These are phyloP conservation scores for Papilio polytes DNA, from an alignment of 1,140 invertebrate species.

Conservation along the genomic window DNA sequence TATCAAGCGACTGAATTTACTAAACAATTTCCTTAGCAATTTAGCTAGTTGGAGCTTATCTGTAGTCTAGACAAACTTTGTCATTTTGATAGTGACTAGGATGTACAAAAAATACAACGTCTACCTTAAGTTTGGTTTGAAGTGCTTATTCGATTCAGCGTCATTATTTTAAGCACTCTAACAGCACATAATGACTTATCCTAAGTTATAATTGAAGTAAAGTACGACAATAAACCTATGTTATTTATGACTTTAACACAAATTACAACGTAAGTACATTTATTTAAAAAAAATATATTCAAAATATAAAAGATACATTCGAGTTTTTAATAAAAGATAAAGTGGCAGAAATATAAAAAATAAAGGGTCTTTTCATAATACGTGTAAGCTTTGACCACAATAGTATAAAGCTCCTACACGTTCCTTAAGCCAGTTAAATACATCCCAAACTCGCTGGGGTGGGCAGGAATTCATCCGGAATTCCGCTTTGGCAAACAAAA, in stretches of 20 bases:
- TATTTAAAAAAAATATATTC: not conserved
- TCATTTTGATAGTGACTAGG: not conserved
- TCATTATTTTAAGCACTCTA: constrained; percentile 7
- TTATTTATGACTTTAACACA: not conserved
- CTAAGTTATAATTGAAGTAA: not conserved
- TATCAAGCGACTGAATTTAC: constrained; percentile 11
- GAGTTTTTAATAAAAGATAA: not conserved
- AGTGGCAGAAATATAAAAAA: not conserved
- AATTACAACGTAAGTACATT: not conserved
- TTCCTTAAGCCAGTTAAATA: constrained; percentile 50
- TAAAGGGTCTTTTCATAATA: not conserved
- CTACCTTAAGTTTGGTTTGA: not conserved
- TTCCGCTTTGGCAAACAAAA: constrained; percentile 40
- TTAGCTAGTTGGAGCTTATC: constrained; percentile 10
- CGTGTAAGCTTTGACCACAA: constrained; percentile 22
- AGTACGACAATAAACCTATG: not conserved
- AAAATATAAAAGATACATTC: not conserved
- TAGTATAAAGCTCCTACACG: constrained; percentile 44
- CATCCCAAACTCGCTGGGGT: constrained; percentile 41
- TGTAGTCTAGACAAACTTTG: not conserved
- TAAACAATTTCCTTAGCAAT: constrained; percentile 17
- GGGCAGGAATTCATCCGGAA: constrained; percentile 48
- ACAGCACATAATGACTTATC: not conserved
- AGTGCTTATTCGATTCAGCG: not conserved
- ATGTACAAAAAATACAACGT: not conserved